Base-by-base conservation (phyloP, 2,888 invertebrate species). In the Neoitamus cyanurus region DNA sequence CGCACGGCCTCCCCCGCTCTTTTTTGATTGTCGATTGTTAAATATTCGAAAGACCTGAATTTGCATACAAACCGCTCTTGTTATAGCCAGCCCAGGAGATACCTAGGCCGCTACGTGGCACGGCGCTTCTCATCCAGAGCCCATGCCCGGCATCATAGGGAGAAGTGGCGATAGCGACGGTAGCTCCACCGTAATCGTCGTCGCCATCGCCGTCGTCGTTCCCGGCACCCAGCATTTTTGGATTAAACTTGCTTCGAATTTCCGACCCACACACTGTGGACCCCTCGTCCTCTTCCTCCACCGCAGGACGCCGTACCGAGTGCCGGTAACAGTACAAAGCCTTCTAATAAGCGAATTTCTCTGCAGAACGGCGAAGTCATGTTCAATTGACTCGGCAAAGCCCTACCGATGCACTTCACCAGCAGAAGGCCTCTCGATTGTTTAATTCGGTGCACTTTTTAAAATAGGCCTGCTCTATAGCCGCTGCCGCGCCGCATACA, bases 11-110 rank as follows among this genome's bases (percentile, higher is more conserved):
- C 31, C 72, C 75, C 75, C 42, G 75, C 68, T 72, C 58, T 83
- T 84, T 85, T 83, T 69, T 75, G 77, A 78, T 84, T 77, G 85
- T 68, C 83, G 86, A 85, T 85, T 80, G 85, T 85, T 86, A 84
- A 86, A 85, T 83, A 86, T 85, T 85, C 82, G 85, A 85, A 85
- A 80, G 84, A 85, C 86, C 70, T 84, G 73, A 85, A 86, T 85
- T 86, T 86, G 84, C 84, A 86, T 84, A 86, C 48, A 72, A 83
- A 70, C 78, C 58, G 78, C 31, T 48, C 15, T 31, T 36, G 46
- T 48, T 80, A 28, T 30, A 58, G 4, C 20, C 20, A 58, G 37
- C 37, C 34, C 58, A 58, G 31, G 58, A 58, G 78, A 48, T 80
- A 30, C 9, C 48, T 48, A 37, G 9, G 9, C 58, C 3, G 58